Percentiles rank a stretch among this genome's conserved stretches.
phyloP scores from a whole-genome alignment of 2,113 vertebrate species.

The Microtus montanus region DNA sequence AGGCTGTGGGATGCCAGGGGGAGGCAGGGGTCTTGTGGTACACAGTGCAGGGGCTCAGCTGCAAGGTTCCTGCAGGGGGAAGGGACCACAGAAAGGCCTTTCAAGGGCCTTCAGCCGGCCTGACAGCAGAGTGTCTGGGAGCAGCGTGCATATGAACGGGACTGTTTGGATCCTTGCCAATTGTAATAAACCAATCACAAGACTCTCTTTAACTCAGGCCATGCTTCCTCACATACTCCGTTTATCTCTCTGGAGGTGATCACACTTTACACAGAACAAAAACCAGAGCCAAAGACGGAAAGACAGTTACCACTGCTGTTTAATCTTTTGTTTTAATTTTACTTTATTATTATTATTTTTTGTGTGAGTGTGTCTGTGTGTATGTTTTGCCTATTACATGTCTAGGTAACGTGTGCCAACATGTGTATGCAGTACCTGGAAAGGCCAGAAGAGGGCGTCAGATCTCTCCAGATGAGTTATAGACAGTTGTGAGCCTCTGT shows the following conservation, averaged over 20 bases:
- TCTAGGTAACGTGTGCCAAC: not conserved
- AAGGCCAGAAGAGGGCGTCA: not conserved
- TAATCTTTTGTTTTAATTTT: not conserved
- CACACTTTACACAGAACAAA: not conserved
- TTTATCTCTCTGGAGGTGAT: not conserved
- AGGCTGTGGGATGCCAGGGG: not conserved
- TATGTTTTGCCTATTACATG: not conserved
- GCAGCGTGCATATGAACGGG: not conserved
- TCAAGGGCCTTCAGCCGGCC: fast-evolving
- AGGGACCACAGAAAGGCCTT: not conserved
- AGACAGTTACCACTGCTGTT: not conserved
- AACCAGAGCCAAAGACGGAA: not conserved
- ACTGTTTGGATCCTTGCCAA: not conserved
- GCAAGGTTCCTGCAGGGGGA: not conserved
- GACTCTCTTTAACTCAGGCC: not conserved
- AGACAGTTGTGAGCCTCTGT: not conserved
- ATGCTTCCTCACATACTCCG: too few species aligned
- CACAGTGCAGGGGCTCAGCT: fast-evolving
- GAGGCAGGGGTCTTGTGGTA: not conserved
- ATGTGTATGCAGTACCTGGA: not conserved
- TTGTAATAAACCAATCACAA: constrained; percentile 22
- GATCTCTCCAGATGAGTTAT: not conserved
- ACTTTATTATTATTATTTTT: not conserved
- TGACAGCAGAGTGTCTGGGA: not conserved
- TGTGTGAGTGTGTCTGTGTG: too few species aligned